Base-by-base conservation (phyloP, 2,888 invertebrate species). In the Tiliacea citrago region DNA sequence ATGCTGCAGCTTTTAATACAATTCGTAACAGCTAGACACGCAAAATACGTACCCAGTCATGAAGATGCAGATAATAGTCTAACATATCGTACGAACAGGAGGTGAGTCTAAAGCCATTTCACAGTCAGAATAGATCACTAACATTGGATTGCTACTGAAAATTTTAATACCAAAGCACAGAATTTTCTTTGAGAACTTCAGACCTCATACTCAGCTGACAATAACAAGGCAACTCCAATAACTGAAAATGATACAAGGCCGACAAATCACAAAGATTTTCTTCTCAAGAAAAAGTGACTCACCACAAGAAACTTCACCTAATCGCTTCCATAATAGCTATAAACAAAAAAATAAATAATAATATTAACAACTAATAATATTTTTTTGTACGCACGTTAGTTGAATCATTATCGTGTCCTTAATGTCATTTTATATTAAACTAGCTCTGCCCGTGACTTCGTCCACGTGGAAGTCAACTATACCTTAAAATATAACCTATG, bases 371-470 rank as follows among this genome's bases (percentile, higher is more conserved):
- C 74, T 85, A 85, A 79, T 82, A 83, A 78, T 84, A 74, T 82
- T 83, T 86, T 86, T 86, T 85, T 85, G 79, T 70, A 10, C 18
- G 61, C 24, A 62, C 67, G 76, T 75, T 86, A 86, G 78, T 86
- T 85, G 86, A 86, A 82, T 86, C 85, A 86, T 86, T 84, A 86
- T 60, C 58, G 74, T 68, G 86, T 82, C 86, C 85, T 79, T 86
- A 86, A 86, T 85, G 86, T 79, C 77, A 86, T 84, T 84, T 86
- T 81, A 75, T 81, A 82, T 81, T 79, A 71, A 77, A 84, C 73
- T 49, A 39, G 39, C 16, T n/a, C 3, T 7, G 16, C 7, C 1
- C 8, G 51, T 0, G n/a, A 18, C 39, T 55, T 39, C 4, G 35
- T 0, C 16, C 12, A 1, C 29, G 5, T 51, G 16, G 10, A 10